These are phyloP conservation scores for Microtus montanus DNA, from an alignment of 2,113 vertebrate species.

Conservation along the genomic window DNA sequence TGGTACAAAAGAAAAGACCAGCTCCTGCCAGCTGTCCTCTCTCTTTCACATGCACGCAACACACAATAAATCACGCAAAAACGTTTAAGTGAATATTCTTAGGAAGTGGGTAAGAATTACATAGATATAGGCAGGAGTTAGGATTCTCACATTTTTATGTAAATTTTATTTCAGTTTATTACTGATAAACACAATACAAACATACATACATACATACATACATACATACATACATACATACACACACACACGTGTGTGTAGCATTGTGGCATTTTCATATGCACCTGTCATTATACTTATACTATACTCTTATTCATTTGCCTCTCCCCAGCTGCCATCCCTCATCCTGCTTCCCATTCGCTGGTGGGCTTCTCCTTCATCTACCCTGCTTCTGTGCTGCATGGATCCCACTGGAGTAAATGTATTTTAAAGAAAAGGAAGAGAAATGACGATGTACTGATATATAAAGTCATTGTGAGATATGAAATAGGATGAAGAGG, in stretches of 20 bases:
- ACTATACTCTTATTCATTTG: background rate
- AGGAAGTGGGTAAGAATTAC: background rate
- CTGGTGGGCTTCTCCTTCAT: background rate
- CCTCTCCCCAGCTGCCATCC: too few relatives aligned
- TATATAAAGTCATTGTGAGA: background rate
- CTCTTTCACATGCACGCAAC: background rate
- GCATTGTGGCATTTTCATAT: background rate
- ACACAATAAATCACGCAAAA: background rate
- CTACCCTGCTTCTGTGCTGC: background rate
- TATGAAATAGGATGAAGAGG: conserved; percentile 16
- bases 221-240: background rate
- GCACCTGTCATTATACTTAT: background rate
- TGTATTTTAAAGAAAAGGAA: conserved; percentile 41
- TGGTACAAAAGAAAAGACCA: background rate
- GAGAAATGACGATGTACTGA: background rate
- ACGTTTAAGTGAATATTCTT: background rate
- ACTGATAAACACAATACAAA: background rate
- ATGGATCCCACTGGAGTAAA: background rate
- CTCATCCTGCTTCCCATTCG: background rate
- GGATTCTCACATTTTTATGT: background rate
- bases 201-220: background rate
- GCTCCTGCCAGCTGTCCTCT: background rate
- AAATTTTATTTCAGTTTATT: conserved; percentile 18
- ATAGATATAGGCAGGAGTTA: background rate
- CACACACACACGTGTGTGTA: background rate